These are phyloP conservation scores for Micropterix aruncella DNA, from an alignment of 2,888 invertebrate genomes.

Conservation along the genomic window DNA sequence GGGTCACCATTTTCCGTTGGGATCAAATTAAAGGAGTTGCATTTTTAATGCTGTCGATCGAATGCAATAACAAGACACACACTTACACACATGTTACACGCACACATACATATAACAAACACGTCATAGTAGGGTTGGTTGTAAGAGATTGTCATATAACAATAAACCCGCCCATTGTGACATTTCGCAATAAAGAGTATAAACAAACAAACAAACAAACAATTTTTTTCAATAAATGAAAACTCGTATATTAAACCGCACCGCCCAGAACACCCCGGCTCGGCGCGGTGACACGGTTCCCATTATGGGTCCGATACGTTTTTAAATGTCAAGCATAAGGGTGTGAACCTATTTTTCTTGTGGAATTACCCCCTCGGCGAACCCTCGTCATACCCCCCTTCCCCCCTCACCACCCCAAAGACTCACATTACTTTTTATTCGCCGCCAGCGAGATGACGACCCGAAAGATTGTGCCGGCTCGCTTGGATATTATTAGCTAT, in stretches of 20 bases:
- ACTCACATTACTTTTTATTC: background rate
- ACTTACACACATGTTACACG: too few relatives aligned
- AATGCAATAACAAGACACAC: too few relatives aligned
- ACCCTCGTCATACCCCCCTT: background rate
- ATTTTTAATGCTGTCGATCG: too few relatives aligned
- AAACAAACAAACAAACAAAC: too few relatives aligned
- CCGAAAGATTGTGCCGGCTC: background rate
- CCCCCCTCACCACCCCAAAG: background rate
- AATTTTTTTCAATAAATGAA: too few relatives aligned
- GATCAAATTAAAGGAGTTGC: too few relatives aligned
- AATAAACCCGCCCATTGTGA: too few relatives aligned
- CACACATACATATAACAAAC: too few relatives aligned
- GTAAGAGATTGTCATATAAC: too few relatives aligned
- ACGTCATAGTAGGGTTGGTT: too few relatives aligned
- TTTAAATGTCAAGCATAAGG: conserved; percentile 14
- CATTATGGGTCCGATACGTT: conserved; percentile 13
- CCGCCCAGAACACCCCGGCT: background rate
- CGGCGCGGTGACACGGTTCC: conserved; percentile 2
- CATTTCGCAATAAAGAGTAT: too few relatives aligned
- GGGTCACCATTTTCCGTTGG: too few relatives aligned
- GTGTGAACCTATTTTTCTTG: conserved; percentile 11
- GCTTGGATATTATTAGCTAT: background rate
- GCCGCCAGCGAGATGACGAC: background rate
- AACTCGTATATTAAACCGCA: background rate
- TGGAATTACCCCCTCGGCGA: conserved; percentile 10